Conservation (phyloP, 2,797 vertebrate species). For the Triplophysa yarkandensis region DNA sequence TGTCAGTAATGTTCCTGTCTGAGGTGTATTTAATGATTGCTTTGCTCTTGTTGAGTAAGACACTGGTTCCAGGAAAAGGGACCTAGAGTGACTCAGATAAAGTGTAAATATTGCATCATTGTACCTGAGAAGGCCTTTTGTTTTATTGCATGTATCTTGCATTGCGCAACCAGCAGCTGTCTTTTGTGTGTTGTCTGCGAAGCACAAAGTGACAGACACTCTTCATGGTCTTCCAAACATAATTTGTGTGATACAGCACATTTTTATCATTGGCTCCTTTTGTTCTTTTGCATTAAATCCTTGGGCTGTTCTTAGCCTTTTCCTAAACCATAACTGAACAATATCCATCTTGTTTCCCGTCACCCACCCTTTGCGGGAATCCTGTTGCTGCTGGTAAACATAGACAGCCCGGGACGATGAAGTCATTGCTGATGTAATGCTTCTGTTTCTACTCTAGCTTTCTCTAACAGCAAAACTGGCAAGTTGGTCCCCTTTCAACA, state of each 20-base stretch:
- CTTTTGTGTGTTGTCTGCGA: constrained; percentile 7
- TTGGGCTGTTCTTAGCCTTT: constrained; percentile 35
- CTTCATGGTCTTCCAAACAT: constrained; percentile 70
- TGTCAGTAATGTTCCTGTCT: constrained; percentile 4
- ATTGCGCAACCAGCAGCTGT: constrained; percentile 19
- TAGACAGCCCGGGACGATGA: constrained; percentile 70
- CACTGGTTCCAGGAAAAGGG: constrained; percentile 52
- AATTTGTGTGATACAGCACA: constrained; percentile 63
- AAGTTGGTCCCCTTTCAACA: constrained; percentile 53
- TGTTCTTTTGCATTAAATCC: constrained; percentile 51
- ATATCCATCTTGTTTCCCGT: constrained; percentile 73
- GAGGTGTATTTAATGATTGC: constrained; percentile 45
- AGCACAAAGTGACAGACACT: constrained; percentile 5
- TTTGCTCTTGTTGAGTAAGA: constrained; percentile 42
- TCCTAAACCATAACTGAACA: constrained; percentile 56
- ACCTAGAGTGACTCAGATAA: constrained; percentile 50
- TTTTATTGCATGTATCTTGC: constrained; percentile 50
- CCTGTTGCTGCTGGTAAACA: constrained; percentile 75
- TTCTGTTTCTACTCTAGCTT: constrained; percentile 58
- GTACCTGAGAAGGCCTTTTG: constrained; percentile 51
- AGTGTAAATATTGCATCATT: constrained; percentile 58
- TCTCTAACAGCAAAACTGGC: constrained; percentile 38
- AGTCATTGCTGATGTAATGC: constrained; percentile 70
- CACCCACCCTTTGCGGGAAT: constrained; percentile 73
- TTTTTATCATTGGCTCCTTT: constrained; percentile 18